A percentile compares a stretch with the other conserved stretches of the same genome.
phyloP scores from a whole-genome alignment of 2,888 invertebrate species.

The Lobophora halterata region DNA sequence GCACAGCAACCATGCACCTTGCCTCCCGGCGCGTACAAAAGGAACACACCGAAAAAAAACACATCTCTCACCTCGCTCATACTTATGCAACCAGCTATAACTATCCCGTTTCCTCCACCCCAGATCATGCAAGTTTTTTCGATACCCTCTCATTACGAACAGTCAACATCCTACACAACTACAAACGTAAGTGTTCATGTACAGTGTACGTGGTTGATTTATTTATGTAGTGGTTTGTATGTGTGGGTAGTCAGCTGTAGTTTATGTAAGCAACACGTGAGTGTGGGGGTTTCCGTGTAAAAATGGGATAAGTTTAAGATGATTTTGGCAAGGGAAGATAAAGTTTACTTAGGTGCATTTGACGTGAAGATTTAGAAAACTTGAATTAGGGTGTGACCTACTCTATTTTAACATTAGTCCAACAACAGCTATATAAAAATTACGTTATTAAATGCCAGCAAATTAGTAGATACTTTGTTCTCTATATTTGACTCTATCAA shows the following conservation, averaged over 20 bases:
- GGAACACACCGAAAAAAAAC: slow-evolving; percentile 58
- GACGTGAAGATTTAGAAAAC: too few relatives aligned
- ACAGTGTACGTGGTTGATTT: slow-evolving; percentile 49
- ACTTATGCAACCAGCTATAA: slow-evolving; percentile 29
- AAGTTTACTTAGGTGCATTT: slow-evolving; percentile 19
- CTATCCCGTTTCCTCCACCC: slow-evolving; percentile 51
- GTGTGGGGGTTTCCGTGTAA: slow-evolving; percentile 24
- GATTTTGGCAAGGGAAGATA: slow-evolving; percentile 17
- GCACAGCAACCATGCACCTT: slow-evolving; percentile 62
- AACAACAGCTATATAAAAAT: too few relatives aligned
- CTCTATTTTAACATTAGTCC: too few relatives aligned
- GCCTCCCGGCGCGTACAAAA: slow-evolving; percentile 74
- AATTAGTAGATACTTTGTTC: too few relatives aligned
- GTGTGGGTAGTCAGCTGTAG: slow-evolving; percentile 71
- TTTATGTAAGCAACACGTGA: slow-evolving; percentile 49
- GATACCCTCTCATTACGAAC: slow-evolving; percentile 69
- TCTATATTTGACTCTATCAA: too few relatives aligned
- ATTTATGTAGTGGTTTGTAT: slow-evolving; percentile 46
- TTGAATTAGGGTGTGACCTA: too few relatives aligned
- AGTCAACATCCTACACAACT: slow-evolving; percentile 54
- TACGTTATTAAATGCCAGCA: too few relatives aligned
- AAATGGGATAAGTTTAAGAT: slow-evolving; percentile 22
- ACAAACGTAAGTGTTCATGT: slow-evolving; percentile 48
- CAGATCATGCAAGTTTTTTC: slow-evolving; percentile 65
- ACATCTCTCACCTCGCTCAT: slow-evolving; percentile 40